These are phyloP conservation scores for Xestoiulus laeticollis DNA, from an alignment of 2,888 invertebrate species.

Conservation along the genomic window DNA sequence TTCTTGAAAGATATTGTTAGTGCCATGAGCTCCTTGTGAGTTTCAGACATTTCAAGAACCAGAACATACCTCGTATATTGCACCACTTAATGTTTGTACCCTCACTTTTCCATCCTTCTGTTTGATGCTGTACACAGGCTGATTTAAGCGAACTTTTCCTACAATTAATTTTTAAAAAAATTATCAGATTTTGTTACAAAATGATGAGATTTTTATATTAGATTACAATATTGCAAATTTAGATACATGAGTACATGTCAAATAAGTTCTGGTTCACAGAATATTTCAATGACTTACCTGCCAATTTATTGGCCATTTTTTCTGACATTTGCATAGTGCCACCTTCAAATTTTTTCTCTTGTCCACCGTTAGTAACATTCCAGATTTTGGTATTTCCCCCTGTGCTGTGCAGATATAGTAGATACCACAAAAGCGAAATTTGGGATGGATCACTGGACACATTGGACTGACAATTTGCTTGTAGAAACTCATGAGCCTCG, in stretches of 20 bases:
- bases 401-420: constrained; percentile 59
- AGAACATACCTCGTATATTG: constrained; percentile 51
- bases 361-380: constrained; percentile 59
- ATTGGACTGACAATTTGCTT: constrained; percentile 53
- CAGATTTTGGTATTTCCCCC: constrained; percentile 57
- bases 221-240: too few species aligned
- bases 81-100: constrained; percentile 60
- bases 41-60: not conserved
- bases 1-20: not conserved
- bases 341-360: constrained; percentile 65
- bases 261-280: too few species aligned
- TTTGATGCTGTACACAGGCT: constrained; percentile 61
- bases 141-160: constrained; percentile 60
- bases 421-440: constrained; percentile 59
- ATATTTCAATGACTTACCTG: constrained; percentile 57
- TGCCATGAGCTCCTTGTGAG: constrained; percentile 12
- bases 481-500: constrained; percentile 55
- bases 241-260: too few species aligned
- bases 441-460: constrained; percentile 56
- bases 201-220: too few species aligned
- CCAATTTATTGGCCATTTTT: constrained; percentile 62
- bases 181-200: too few species aligned
- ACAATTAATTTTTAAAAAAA: not conserved
- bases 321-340: constrained; percentile 65
- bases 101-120: constrained; percentile 60